Conservation (phyloP, 2,113 vertebrate species). For the Agapornis roseicollis region DNA sequence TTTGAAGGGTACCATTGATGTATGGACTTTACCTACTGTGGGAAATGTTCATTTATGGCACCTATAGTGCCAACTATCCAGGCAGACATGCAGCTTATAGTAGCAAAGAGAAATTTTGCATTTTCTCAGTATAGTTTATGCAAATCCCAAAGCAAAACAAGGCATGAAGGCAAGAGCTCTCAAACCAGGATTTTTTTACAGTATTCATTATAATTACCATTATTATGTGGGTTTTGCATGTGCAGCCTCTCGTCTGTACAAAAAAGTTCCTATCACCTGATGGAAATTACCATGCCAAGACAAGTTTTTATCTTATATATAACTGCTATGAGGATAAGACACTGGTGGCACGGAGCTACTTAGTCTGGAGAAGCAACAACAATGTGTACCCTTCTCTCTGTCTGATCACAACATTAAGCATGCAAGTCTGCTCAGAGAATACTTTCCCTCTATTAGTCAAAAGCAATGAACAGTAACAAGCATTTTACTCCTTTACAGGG, state of each 20-base stretch:
- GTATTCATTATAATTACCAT: background rate
- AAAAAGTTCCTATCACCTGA: background rate
- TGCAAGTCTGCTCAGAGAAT: background rate
- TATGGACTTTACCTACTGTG: background rate
- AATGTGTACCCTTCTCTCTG: background rate
- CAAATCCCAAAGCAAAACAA: background rate
- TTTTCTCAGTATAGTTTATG: background rate
- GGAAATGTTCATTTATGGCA: background rate
- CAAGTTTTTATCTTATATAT: background rate
- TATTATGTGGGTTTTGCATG: background rate
- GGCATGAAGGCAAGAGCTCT: background rate
- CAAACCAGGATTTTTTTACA: background rate
- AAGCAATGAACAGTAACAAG: background rate
- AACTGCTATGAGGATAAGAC: background rate
- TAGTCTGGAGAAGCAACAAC: background rate
- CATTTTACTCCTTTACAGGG: background rate
- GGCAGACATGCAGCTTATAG: background rate
- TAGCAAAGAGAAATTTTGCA: background rate
- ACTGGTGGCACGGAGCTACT: accelerated
- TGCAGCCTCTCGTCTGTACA: background rate
- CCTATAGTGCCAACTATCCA: background rate
- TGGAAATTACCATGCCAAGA: background rate
- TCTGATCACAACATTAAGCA: background rate
- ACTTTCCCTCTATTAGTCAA: background rate
- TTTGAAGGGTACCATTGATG: background rate